phyloP scores from a whole-genome alignment of 2,797 vertebrate genomes.

The Crypturellus tataupa region DNA sequence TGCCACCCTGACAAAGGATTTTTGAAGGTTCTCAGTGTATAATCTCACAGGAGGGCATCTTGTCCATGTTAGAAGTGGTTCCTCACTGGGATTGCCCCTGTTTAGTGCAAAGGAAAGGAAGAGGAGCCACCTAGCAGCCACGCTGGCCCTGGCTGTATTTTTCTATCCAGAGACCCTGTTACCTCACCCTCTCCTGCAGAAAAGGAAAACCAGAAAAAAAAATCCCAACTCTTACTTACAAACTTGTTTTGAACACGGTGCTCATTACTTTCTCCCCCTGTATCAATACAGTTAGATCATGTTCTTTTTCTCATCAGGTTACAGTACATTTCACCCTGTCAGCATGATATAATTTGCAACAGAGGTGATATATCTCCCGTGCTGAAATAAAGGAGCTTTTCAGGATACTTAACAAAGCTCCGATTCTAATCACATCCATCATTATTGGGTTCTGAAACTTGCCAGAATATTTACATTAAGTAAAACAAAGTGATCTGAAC shows the following conservation, averaged over 20 bases:
- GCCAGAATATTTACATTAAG: conserved; percentile 58
- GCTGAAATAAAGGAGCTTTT: conserved; percentile 68
- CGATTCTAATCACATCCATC: conserved; percentile 60
- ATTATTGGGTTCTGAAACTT: conserved; percentile 22
- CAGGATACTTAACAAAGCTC: conserved; percentile 46
- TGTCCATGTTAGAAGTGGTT: background rate
- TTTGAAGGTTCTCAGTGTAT: background rate
- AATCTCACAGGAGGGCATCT: background rate
- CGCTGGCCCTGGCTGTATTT: background rate
- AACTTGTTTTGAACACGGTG: background rate
- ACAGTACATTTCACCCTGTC: conserved; percentile 55
- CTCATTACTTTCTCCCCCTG: background rate
- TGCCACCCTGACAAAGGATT: background rate
- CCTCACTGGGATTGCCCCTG: background rate
- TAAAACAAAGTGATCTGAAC: conserved; percentile 49
- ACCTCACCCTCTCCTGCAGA: conserved; percentile 22
- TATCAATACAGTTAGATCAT: conserved; percentile 27
- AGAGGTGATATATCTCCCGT: conserved; percentile 29
- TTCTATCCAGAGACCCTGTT: conserved; percentile 3
- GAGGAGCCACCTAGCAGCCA: background rate
- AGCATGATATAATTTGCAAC: conserved; percentile 33
- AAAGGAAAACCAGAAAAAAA: conserved; percentile 9
- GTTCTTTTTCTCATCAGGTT: conserved; percentile 41
- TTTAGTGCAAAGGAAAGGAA: background rate
- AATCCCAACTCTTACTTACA: background rate